Evolutionary conservation across 2,888 invertebrate species (phyloP).

Genomic region (Argyra leucocephala): DNA sequence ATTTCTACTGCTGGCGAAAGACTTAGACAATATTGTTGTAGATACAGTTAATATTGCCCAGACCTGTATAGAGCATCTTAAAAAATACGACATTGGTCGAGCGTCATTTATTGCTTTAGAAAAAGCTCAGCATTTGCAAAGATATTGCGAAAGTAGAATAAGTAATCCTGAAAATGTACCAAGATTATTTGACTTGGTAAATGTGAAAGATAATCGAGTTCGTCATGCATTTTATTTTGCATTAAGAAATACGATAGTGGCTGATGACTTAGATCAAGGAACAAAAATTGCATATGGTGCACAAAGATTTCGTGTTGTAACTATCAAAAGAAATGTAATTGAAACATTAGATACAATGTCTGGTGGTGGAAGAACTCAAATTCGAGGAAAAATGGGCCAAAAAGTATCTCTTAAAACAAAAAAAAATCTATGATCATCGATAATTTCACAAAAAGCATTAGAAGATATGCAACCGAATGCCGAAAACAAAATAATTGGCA

Average conservation of each 20-base stretch:
- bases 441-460: constrained; percentile 47
- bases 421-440: constrained; percentile 38
- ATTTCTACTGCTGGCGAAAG: constrained; percentile 87
- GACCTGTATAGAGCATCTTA: constrained; percentile 71
- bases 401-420: constrained; percentile 47
- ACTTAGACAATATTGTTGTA: constrained; percentile 80
- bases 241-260: constrained; percentile 78
- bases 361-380: constrained; percentile 73
- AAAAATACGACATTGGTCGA: constrained; percentile 65
- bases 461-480: constrained; percentile 48
- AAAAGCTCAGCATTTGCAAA: constrained; percentile 58
- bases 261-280: constrained; percentile 78
- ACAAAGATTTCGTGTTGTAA: constrained; percentile 66
- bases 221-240: constrained; percentile 85
- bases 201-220: constrained; percentile 65
- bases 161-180: constrained; percentile 72
- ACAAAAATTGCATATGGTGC: constrained; percentile 74
- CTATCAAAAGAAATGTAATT: constrained; percentile 74
- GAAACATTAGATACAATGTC: constrained; percentile 85
- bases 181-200: constrained; percentile 82
- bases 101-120: constrained; percentile 85
- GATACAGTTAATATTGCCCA: constrained; percentile 80
- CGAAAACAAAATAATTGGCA: constrained; percentile 45
- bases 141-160: constrained; percentile 43
- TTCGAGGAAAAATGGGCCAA: constrained; percentile 75